These are phyloP conservation scores for Apteryx owenii DNA, from an alignment of 2,113 vertebrate genomes.

Conservation along the genomic window DNA sequence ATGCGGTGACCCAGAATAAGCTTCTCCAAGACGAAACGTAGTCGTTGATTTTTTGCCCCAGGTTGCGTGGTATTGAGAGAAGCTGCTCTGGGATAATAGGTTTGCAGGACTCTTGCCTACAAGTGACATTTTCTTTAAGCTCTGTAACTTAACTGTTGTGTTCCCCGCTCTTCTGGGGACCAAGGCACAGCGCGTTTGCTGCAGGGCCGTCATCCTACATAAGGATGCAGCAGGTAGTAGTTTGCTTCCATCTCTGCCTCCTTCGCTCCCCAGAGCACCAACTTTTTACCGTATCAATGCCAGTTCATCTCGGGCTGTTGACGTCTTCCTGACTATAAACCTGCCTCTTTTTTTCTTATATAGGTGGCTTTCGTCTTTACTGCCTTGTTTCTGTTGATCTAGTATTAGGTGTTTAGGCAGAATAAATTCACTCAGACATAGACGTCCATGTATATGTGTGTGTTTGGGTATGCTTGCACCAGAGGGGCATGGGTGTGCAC, in stretches of 20 bases:
- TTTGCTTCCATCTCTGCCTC: neutral
- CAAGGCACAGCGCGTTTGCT: neutral
- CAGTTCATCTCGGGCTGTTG: neutral
- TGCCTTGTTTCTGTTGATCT: neutral
- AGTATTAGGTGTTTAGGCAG: neutral
- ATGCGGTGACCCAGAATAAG: too few relatives aligned
- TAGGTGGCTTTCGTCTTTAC: neutral
- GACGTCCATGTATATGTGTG: neutral
- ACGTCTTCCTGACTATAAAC: neutral
- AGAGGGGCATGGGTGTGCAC: neutral
- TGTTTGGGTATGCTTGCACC: neutral
- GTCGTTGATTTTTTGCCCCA: neutral
- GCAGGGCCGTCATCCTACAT: neutral
- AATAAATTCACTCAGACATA: neutral
- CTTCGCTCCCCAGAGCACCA: neutral
- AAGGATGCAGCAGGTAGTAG: neutral
- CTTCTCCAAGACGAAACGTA: too few relatives aligned
- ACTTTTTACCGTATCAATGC: neutral
- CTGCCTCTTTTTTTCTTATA: neutral
- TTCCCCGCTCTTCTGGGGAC: neutral
- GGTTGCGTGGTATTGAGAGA: neutral
- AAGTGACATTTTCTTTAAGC: neutral
- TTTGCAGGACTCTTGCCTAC: rapidly evolving
- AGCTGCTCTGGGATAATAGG: neutral
- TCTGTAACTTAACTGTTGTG: rapidly evolving